phyloP scores from a whole-genome alignment of 2,888 invertebrate species.

The Zygothrica quintamaculata region DNA sequence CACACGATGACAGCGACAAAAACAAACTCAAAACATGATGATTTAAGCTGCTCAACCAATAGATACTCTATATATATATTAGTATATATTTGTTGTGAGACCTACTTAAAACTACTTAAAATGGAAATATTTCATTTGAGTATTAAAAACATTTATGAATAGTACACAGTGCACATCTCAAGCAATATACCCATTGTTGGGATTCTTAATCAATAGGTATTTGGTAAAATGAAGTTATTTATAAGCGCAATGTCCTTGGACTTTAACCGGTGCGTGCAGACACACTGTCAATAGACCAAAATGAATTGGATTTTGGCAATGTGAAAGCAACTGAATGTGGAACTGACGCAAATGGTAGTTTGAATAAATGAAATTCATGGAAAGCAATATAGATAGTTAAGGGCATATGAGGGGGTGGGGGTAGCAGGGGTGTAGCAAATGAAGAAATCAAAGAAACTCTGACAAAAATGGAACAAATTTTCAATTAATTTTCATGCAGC shows the following conservation, averaged over 20 bases:
- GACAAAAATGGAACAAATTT: constrained; percentile 55
- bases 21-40: neutral
- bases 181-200: no score
- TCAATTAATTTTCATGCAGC: constrained; percentile 66
- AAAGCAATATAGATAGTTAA: neutral
- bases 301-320: constrained; percentile 49
- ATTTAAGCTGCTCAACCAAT: no score
- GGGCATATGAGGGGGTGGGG: neutral
- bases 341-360: constrained; percentile 6
- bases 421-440: constrained; percentile 1
- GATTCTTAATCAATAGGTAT: neutral
- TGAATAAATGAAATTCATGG: neutral
- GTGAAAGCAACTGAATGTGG: constrained; percentile 18
- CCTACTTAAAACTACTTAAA: no score
- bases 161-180: no score
- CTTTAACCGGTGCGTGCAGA: constrained; percentile 60
- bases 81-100: no score
- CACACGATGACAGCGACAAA: constrained; percentile 37
- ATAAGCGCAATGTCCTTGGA: constrained; percentile 64
- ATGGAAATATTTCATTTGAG: no score
- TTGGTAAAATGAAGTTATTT: constrained; percentile 62
- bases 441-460: constrained; percentile 1
- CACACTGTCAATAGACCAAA: constrained; percentile 65
- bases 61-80: no score
- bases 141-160: no score